Conservation (phyloP, 2,797 vertebrate species). For the Falco novaeseelandiae region DNA sequence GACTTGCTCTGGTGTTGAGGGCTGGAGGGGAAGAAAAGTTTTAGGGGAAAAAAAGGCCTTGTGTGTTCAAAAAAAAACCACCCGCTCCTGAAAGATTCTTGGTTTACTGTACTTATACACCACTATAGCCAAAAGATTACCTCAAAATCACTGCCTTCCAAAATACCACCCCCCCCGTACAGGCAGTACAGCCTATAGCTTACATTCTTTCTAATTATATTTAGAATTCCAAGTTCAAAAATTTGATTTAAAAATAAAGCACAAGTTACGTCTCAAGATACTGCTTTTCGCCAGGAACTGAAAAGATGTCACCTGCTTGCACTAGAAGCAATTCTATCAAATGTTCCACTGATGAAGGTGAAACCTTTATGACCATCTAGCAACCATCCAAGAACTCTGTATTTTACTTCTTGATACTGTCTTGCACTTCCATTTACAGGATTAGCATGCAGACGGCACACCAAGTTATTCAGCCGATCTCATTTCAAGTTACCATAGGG, state of each 20-base stretch:
- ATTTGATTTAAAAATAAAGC: neutral
- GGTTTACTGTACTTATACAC: neutral
- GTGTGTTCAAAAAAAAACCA: neutral
- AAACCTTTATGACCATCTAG: neutral
- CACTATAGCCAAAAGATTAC: neutral
- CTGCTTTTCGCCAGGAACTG: neutral
- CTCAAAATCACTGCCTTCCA: neutral
- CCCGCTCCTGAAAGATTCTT: neutral
- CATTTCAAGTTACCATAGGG: neutral
- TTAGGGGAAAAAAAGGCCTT: rapidly evolving
- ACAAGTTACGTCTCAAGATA: neutral
- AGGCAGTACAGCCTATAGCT: neutral
- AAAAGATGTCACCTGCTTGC: neutral
- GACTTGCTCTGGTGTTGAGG: neutral
- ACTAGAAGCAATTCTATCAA: neutral
- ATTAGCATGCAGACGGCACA: neutral
- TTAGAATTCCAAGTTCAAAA: neutral
- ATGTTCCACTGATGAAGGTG: neutral
- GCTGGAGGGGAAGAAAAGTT: neutral
- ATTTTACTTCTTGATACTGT: neutral
- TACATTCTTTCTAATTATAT: neutral
- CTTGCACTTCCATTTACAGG: neutral
- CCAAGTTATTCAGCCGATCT: neutral
- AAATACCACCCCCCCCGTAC: neutral
- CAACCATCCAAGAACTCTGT: neutral